Conservation (phyloP, 2,113 vertebrate genomes). For the Himantopus leucocephalus region DNA sequence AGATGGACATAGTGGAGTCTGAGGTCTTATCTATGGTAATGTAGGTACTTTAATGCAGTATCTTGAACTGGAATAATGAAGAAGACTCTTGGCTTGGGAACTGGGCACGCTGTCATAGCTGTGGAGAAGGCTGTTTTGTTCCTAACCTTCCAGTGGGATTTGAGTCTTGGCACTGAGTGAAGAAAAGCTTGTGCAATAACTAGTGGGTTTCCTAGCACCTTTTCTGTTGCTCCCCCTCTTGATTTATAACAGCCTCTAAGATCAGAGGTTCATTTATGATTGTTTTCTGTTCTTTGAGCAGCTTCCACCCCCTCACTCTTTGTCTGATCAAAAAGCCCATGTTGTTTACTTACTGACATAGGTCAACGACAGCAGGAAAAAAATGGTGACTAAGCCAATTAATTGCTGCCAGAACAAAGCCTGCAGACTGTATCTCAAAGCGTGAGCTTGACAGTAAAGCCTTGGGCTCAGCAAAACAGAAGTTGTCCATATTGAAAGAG, state of each 20-base stretch:
- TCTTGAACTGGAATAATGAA: not conserved
- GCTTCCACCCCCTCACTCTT: conserved; percentile 3
- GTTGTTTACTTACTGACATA: conserved; percentile 43
- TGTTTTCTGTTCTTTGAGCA: conserved; percentile 36
- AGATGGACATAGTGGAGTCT: not conserved
- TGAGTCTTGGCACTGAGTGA: not conserved
- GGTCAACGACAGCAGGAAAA: conserved; percentile 12
- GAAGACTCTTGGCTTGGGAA: not conserved
- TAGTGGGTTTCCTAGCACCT: conserved; percentile 1
- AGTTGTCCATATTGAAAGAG: not conserved
- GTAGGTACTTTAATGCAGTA: not conserved
- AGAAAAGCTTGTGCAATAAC: conserved; percentile 1
- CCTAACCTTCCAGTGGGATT: not conserved
- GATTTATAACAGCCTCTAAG: not conserved
- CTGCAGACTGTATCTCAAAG: not conserved
- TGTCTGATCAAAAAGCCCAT: conserved; percentile 15
- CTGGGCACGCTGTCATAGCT: not conserved
- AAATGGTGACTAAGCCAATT: conserved; percentile 43
- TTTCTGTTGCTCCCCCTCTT: not conserved
- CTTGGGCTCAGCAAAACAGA: not conserved
- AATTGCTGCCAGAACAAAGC: conserved; percentile 37
- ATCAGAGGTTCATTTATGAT: conserved; percentile 32
- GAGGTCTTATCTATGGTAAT: not conserved
- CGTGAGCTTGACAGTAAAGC: not conserved
- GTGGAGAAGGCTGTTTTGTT: not conserved